These are phyloP conservation scores for Apistogramma diplotaenia DNA, from an alignment of 2,113 vertebrate species.

Conservation along the genomic window DNA sequence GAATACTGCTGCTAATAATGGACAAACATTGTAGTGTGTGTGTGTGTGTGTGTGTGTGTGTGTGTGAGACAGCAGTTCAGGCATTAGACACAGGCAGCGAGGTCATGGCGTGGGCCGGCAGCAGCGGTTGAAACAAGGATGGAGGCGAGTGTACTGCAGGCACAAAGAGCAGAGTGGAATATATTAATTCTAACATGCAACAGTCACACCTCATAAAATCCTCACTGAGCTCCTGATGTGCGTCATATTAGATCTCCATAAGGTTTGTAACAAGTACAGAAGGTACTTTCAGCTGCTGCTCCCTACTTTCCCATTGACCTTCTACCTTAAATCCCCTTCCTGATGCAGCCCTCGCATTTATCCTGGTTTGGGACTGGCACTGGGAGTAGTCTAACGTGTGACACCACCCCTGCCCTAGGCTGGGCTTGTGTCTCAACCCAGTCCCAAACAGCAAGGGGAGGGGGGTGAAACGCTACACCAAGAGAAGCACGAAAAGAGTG, in stretches of 20 bases:
- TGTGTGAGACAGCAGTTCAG: conserved; percentile 69
- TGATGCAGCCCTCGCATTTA: background rate
- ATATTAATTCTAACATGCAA: background rate
- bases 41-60: background rate
- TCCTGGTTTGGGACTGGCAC: background rate
- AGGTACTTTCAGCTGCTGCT: background rate
- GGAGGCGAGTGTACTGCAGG: conserved; percentile 88
- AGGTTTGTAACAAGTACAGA: background rate
- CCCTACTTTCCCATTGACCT: background rate
- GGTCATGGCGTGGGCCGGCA: conserved; percentile 86
- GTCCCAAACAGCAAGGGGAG: background rate
- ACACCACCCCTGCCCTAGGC: fast-evolving
- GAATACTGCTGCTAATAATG: conserved; percentile 14
- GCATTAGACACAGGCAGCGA: conserved; percentile 89
- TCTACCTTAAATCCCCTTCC: background rate
- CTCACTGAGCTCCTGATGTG: too few relatives aligned
- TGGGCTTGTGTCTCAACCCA: background rate
- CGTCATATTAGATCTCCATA: background rate
- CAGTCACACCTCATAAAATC: too few relatives aligned
- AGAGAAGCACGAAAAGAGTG: background rate
- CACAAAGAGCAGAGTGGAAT: conserved; percentile 43
- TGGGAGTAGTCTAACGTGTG: too few relatives aligned
- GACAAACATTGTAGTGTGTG: background rate
- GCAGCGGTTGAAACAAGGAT: conserved; percentile 88
- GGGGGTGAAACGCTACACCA: background rate